Evolutionary conservation across 2,113 vertebrate species (phyloP), one percentile per base, ranked within the genome.

Genomic region (Antigone vipio): DNA sequence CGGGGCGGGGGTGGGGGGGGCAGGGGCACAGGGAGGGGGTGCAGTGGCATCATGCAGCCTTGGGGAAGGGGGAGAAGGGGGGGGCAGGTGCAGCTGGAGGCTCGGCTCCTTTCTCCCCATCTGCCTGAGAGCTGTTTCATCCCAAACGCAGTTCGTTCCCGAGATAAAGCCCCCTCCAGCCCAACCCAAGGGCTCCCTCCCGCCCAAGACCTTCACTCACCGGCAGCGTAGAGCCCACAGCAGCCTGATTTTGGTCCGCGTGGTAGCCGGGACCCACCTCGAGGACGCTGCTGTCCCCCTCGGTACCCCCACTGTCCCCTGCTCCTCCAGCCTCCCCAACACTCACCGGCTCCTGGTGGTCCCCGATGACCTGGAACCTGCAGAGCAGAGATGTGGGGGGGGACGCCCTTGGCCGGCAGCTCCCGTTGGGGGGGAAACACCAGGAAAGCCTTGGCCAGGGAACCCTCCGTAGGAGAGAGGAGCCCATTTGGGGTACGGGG

Each of bases 261-360:
- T 0, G 4, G 62, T 15, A 71, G 32, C 50, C 60, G 59, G 60
- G 45, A 66, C 52, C 9, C 1, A 0, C 11, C 35, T 11, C 4
- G 5, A 60, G 35, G 55, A 50, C 52, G 26, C 10, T 13, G 11
- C 55, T 42, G 22, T 47, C 11, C 14, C 27, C 8, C 11, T 3
- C 1, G 0, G 15, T 35, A 66, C 6, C 45, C 52, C 15, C 18
- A 2, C 2, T 4, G 15, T 5, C 34, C 6, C 15, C 23, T 2
- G 3, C 2, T 47, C 50, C 67, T 29, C 7, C 11, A 0, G 0
- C 8, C 4, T 52, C 30, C 24, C 52, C 1, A 4, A 38, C 15
- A 34, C 80, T 86, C 72, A 68, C 84, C 4, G 1, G n/a, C 9
- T 79, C 58, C 73, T 4, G 67, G 22, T 13, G 16, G 5, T 35